These are phyloP conservation scores for Chaunax sp. DNA, from an alignment of 2,797 vertebrate species.

Conservation along the genomic window DNA sequence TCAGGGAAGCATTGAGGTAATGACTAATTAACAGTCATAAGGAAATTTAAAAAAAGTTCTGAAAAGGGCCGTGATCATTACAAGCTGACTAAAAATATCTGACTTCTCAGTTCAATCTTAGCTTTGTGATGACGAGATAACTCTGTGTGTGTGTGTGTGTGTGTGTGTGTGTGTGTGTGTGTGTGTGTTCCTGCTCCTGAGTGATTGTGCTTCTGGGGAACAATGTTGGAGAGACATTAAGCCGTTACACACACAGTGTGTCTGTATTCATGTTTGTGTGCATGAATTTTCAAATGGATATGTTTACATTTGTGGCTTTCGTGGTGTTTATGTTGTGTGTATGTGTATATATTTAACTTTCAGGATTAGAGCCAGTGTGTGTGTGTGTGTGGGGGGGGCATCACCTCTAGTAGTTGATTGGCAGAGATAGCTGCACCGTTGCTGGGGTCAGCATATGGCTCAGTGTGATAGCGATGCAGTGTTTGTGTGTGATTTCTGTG, in stretches of 20 bases:
- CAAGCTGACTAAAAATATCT: too few relatives aligned
- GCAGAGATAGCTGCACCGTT: conserved; percentile 91
- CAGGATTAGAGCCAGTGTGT: conserved; percentile 55
- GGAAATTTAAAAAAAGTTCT: too few relatives aligned
- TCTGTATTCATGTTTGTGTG: conserved; percentile 42
- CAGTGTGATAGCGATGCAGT: conserved; percentile 89
- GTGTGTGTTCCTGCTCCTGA: conserved; percentile 76
- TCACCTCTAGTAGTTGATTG: conserved; percentile 91
- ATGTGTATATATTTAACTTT: conserved; percentile 53
- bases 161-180: conserved; percentile 11
- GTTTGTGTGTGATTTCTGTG: conserved; percentile 65
- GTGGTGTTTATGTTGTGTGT: conserved; percentile 45
- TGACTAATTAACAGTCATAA: too few relatives aligned
- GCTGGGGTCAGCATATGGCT: conserved; percentile 98
- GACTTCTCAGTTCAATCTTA: too few relatives aligned
- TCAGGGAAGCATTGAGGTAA: too few relatives aligned
- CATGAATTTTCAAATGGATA: conserved; percentile 56
- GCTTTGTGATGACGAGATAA: too few relatives aligned
- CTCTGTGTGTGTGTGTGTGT: conserved; percentile 10
- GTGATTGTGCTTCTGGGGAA: conserved; percentile 86
- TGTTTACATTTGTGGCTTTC: conserved; percentile 52
- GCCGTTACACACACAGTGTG: conserved; percentile 72
- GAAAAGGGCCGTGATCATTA: too few relatives aligned
- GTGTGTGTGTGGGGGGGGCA: conserved; percentile 42
- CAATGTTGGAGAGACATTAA: conserved; percentile 78